Evolutionary conservation across 2,797 vertebrate species (phyloP).

Genomic region (Xenentodon cancila): DNA sequence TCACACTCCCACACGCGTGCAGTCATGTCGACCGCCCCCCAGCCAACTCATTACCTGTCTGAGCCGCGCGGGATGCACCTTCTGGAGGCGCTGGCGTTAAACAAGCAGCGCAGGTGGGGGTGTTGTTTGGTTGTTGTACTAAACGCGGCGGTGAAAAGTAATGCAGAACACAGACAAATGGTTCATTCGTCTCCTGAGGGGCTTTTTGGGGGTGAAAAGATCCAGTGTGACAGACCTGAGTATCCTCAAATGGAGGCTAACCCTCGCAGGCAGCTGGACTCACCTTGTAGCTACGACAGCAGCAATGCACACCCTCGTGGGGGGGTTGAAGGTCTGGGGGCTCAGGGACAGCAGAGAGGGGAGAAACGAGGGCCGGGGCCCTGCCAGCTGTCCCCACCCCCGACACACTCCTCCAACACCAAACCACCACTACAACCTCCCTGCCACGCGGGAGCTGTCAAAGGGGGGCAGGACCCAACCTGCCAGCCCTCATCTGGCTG

Average conservation of each 20-base stretch:
- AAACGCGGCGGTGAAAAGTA: conserved; percentile 57
- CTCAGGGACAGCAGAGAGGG: conserved; percentile 22
- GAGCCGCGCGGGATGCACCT: conserved; percentile 58
- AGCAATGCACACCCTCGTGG: not conserved
- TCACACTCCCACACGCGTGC: conserved; percentile 70
- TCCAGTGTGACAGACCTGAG: conserved; percentile 73
- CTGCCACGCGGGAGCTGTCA: conserved; percentile 83
- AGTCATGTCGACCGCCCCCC: conserved; percentile 63
- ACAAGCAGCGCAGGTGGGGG: conserved; percentile 68
- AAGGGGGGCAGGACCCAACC: conserved; percentile 52
- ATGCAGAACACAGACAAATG: conserved; percentile 38
- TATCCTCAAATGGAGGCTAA: conserved; percentile 64
- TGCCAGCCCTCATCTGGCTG: conserved; percentile 86
- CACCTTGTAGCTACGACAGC: conserved; percentile 69
- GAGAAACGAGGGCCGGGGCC: conserved; percentile 18
- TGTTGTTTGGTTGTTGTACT: conserved; percentile 35
- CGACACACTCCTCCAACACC: conserved; percentile 21
- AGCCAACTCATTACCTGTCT: conserved; percentile 79
- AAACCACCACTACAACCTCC: conserved; percentile 54
- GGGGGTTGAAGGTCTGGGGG: conserved; percentile 47
- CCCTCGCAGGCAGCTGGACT: conserved; percentile 56
- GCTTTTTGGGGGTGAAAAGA: conserved; percentile 44
- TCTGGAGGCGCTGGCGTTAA: conserved; percentile 72
- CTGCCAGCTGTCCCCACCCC: conserved; percentile 55
- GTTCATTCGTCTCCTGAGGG: conserved; percentile 60